A percentile compares a stretch with the other conserved stretches of the same genome.
These are phyloP conservation scores for Dryomyza anilis DNA, from an alignment of 2,888 invertebrate species.

Conservation along the genomic window DNA sequence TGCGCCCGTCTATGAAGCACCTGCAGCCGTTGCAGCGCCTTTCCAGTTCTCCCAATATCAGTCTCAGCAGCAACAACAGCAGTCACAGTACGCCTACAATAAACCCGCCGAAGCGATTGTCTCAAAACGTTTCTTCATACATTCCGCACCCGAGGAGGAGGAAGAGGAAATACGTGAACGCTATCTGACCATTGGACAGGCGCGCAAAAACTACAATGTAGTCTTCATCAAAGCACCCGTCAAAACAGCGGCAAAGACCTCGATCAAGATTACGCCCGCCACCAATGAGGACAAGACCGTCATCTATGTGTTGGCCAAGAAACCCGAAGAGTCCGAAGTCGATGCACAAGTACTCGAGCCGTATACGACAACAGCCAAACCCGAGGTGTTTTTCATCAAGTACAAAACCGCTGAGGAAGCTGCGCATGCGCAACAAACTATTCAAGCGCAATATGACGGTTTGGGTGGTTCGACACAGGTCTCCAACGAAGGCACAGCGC, in stretches of 20 bases:
- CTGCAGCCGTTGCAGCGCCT: not conserved
- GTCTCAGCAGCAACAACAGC: slow-evolving; percentile 20
- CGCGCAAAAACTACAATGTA: slow-evolving; percentile 41
- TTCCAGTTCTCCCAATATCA: not conserved
- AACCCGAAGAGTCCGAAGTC: slow-evolving; percentile 36
- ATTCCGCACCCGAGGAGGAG: slow-evolving; percentile 41
- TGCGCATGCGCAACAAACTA: slow-evolving; percentile 40
- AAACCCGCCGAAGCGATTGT: slow-evolving; percentile 11
- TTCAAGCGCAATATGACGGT: slow-evolving; percentile 41
- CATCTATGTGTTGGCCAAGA: slow-evolving; percentile 43
- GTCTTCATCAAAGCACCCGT: slow-evolving; percentile 41
- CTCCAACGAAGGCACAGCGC: slow-evolving; percentile 39
- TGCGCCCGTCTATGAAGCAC: not conserved
- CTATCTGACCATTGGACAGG: slow-evolving; percentile 34
- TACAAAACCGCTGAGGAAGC: slow-evolving; percentile 43
- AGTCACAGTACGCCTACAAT: slow-evolving; percentile 13
- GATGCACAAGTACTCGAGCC: slow-evolving; percentile 36
- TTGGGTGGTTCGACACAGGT: slow-evolving; percentile 40
- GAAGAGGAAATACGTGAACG: slow-evolving; percentile 35
- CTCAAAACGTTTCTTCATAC: slow-evolving; percentile 40
- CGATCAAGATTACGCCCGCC: slow-evolving; percentile 38
- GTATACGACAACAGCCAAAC: slow-evolving; percentile 37
- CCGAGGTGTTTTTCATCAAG: slow-evolving; percentile 44
- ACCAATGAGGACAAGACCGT: slow-evolving; percentile 43
- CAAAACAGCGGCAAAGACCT: slow-evolving; percentile 27